Evolutionary conservation across 2,888 invertebrate genomes (phyloP), one percentile per base, ranked within the genome.

Genomic region (Drosophila nigricruria): DNA sequence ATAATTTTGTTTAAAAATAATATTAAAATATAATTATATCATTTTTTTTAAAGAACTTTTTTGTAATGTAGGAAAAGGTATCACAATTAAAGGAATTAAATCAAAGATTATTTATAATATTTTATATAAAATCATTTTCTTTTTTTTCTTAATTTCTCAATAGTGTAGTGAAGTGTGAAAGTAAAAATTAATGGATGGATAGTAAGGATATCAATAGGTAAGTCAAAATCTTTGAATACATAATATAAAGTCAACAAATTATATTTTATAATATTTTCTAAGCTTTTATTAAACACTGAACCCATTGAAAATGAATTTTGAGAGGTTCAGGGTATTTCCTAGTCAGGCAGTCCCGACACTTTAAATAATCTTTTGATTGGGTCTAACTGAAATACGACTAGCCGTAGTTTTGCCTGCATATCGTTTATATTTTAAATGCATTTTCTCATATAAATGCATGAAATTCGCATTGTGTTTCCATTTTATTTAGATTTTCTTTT

Each of bases 401-500:
- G 62, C 59, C 77, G 53, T 49, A 73, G 50, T 66, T 70, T 18
- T 16, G 58, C 49, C 42, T 47, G 65, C 45, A 69, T 56, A 36
- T 53, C 38, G 43, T 49, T 65, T 60, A 49, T 56, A n/a, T 63
- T 72, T 77, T 67, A 82, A 77, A 80, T 82, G 63, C 77, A 81
- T 74, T 79, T 65, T 58, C n/a, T 53, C 40, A 36, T 63, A 9
- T 42, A 74, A 79, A 75, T 73, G 65, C 81, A 70, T 68, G 59
- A 73, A 79, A 72, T 82, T 68, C 69, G 67, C 70, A 75, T 64
- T 64, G 40, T 38, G 16, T 58, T 36, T 69, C 23, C 9, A 16
- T 45, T 45, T 25, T 40, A 27, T 76, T 36, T 66, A 16, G 23
- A 23, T 43, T 32, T 49, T 52, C 1, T 25, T 38, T 52, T 52